Base-by-base conservation (phyloP, 2,888 invertebrate genomes). In the Callosobruchus maculatus region DNA sequence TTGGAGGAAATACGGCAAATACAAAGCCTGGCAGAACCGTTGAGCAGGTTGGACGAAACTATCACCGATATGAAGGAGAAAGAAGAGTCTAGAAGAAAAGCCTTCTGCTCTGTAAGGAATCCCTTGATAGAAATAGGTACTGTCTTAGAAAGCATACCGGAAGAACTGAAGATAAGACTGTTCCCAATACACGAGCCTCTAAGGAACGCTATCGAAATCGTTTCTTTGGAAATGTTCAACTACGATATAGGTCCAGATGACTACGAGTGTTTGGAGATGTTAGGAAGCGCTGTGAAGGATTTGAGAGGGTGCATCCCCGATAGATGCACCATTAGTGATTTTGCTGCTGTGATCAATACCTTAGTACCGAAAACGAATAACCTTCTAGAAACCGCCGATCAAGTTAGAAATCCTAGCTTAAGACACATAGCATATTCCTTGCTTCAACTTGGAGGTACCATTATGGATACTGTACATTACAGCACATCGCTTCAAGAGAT, bases 181-280 rank as follows among this genome's bases (percentile, higher is more conserved):
- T 77, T 79, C 4, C 75, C 79, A 22, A 72, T 85, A 49, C 79
- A 83, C 67, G 82, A 82, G 72, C 80, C 85, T 0, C 70, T 86
- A 20, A 79, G 81, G 30, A 84, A 85, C 74, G 82, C 84, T 13
- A 80, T 86, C 21, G 86, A 86, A 78, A 84, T 86, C 20, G 77
- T 84, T 31, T 80, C 80, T 13, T 79, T 86, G 30, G 86, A 86
- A 78, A 81, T 82, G 73, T 81, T 78, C 71, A 85, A 85, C 75
- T 78, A 80, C 67, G 85, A 85, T 74, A 84, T 86, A 68, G 80
- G 77, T 73, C 30, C 71, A 13, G 75, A 77, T 13, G 81, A 81
- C 71, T 75, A 82, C 7, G 77, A 77, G 72, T 70, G 49, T n/a
- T 68, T 83, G 68, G 71, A 70, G n/a, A 70, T 67, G 26, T 68